Base-by-base conservation (phyloP, 2,113 vertebrate genomes). In the Paracanthobrama guichenoti region DNA sequence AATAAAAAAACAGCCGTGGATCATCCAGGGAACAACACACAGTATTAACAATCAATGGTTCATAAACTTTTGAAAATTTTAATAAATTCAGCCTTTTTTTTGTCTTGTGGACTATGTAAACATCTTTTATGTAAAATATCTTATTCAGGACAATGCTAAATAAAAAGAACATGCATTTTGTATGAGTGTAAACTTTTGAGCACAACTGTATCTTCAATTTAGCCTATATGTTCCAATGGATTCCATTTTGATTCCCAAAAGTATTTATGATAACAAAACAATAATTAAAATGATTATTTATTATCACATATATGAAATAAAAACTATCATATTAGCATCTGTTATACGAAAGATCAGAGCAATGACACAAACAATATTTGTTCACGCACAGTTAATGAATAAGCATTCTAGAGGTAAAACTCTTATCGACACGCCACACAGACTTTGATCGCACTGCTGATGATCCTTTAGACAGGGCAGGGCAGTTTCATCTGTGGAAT, bases 321-420 rank as follows among this genome's bases (percentile, higher is more conserved):
- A 35, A 67, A 53, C 50, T 5, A 53, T 53, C 62, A 62, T 67
- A 35, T 67, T 4, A 67, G 64, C 28, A 67, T 1, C 3, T 35
- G 16, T 18, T 4, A 66, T 14, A 50, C 4, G 12, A 66, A 66
- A 31, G 24, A 67, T 4, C n/a, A 14, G 13, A 26, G 10, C 31
- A 62, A n/a, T 12, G 44, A 6, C 76, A 60, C 12, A 44, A 44
- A 44, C 35, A 78, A 16, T 44, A 78, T 42, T 60, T 59, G 55
- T 62, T 78, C 75, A 77, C 16, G 10, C 11, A n/a, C 11, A 42
- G 75, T 78, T 48, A 79, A 50, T 66, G 59, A 66, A 48, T 48
- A 66, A 48, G 16, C 14, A 3, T 66, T 48, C 28, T 28, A 46
- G 3, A 48, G 42, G n/a, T 12, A 64, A 18, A 46, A 31, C 11